Base-by-base conservation (phyloP, 2,113 vertebrate species). In the Urocitellus parryii region DNA sequence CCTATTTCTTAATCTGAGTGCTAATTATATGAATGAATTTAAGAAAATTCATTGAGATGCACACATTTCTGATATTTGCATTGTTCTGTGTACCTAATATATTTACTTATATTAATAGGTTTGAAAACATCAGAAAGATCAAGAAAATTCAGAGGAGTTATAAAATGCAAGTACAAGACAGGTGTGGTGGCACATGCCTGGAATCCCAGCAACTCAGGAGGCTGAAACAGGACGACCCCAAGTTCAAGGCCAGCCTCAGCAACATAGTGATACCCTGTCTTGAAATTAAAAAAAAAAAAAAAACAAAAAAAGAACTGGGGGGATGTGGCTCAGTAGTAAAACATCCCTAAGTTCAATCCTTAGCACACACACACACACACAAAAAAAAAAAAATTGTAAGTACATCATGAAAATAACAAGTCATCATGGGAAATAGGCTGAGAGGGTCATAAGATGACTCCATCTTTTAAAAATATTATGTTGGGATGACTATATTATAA, bases 71-170 rank as follows among this genome's bases (percentile, higher is more conserved):
- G 78, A 58, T 77, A 58, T 63, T 53, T 78, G 34, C 1, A 42
- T 58, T 97, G 81, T 79, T 34, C 17, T 72, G 0, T 34, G 67
- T 0, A 0, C 80, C 20, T 29, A 73, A 81, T 45, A 45, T 45
- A 51, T 34, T 56, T 34, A 68, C 3, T 90, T 85, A 67, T 67
- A 63, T 37, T 56, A 68, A 27, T 48, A 83, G 77, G 27, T 65
- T 17, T 81, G 77, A 82, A 94, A 96, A 92, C 32, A 53, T 24
- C 39, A 82, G 4, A 61, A 58, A 76, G 63, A 88, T 58, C 72
- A 76, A 86, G 2, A 56, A 53, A 74, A 93, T 18, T 17, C 37
- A 32, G 39, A 87, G 22, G 29, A 37, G 20, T 89, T 87, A 72
- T 88, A 37, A 88, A 94, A 29, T 42, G 1, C 53, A 90, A 61